A percentile compares a stretch with the other conserved stretches of the same genome.
phyloP scores from a whole-genome alignment of 2,888 invertebrate genomes.

The Spilarctia lutea region DNA sequence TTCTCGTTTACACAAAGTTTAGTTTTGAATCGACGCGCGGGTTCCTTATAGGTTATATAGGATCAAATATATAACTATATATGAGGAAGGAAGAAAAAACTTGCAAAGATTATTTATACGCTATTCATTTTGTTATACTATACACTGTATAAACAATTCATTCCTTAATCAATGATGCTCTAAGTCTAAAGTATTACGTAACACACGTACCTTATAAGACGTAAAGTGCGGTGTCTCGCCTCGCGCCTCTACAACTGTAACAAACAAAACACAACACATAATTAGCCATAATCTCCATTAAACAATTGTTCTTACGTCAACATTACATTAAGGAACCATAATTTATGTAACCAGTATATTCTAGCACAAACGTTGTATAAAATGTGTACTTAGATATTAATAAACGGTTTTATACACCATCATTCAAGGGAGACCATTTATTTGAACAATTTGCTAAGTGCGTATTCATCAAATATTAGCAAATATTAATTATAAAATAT shows the following conservation, averaged over 20 bases:
- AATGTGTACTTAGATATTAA: neutral
- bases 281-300: neutral
- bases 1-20: too few species aligned
- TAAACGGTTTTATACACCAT: neutral
- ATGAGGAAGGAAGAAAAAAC: too few species aligned
- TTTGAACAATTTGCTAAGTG: neutral
- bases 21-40: too few species aligned
- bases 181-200: neutral
- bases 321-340: neutral
- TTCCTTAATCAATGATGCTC: neutral
- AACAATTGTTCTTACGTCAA: neutral
- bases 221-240: conserved; percentile 22
- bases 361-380: neutral
- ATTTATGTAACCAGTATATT: neutral
- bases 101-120: too few species aligned
- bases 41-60: too few species aligned
- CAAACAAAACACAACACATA: conserved; percentile 26
- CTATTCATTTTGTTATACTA: too few species aligned
- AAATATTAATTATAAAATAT: neutral
- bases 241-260: conserved; percentile 35
- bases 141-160: neutral
- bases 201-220: conserved; percentile 39
- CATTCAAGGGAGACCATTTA: neutral
- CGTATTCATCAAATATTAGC: neutral
- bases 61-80: too few species aligned